Percentiles rank a stretch among this genome's conserved stretches.
phyloP scores from a whole-genome alignment of 2,888 invertebrate species.

The Mythimna lalbum region DNA sequence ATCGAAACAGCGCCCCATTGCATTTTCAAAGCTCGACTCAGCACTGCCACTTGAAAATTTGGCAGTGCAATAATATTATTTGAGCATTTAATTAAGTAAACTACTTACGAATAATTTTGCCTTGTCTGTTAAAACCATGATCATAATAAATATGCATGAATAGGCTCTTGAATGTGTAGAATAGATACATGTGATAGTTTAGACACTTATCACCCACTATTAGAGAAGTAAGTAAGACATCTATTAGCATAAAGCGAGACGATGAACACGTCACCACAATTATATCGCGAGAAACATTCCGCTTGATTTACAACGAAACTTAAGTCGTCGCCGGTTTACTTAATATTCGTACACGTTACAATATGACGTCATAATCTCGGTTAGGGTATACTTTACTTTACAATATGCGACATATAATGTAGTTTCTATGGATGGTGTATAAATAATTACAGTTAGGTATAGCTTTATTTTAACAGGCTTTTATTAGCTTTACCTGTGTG shows the following conservation, averaged over 20 bases:
- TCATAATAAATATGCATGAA: too few relatives aligned
- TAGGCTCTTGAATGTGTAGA: too few relatives aligned
- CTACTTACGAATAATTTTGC: not conserved
- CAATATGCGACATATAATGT: too few relatives aligned
- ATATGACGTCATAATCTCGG: slow-evolving; percentile 15
- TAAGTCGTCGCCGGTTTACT: slow-evolving; percentile 71
- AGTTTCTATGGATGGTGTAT: not conserved
- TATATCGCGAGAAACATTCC: slow-evolving; percentile 71
- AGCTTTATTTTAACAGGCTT: too few relatives aligned
- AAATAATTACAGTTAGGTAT: not conserved
- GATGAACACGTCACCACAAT: slow-evolving; percentile 68
- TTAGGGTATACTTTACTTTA: not conserved
- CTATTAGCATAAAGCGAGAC: slow-evolving; percentile 31
- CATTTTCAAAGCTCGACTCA: too few relatives aligned
- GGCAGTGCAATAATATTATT: too few relatives aligned
- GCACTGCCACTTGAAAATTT: too few relatives aligned
- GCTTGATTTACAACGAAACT: slow-evolving; percentile 74
- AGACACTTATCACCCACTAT: slow-evolving; percentile 2
- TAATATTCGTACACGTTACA: slow-evolving; percentile 55
- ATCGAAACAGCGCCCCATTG: too few relatives aligned
- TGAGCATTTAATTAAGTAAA: too few relatives aligned
- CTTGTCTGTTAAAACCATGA: not conserved
- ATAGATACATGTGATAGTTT: slow-evolving; percentile 12
- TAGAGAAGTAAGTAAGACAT: slow-evolving; percentile 16
- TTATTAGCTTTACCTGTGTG: too few relatives aligned